These are phyloP conservation scores for Galeruca laticollis DNA, from an alignment of 2,888 invertebrate species.

Conservation along the genomic window DNA sequence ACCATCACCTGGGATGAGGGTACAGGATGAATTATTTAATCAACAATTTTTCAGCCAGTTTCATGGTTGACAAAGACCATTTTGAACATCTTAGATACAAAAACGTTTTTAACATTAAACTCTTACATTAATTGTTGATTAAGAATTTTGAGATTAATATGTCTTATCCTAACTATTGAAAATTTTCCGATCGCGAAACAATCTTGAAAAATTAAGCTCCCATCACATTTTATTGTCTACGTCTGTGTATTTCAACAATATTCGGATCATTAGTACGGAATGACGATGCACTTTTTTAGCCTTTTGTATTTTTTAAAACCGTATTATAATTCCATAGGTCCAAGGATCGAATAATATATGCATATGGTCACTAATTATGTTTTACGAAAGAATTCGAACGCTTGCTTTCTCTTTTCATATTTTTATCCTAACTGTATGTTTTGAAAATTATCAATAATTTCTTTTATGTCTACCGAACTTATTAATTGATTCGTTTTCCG, in stretches of 20 bases:
- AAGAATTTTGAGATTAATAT: no score
- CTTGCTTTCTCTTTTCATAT: conserved; percentile 35
- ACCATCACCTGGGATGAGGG: no score
- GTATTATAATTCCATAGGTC: conserved; percentile 44
- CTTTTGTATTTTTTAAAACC: conserved; percentile 46
- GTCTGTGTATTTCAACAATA: conserved; percentile 39
- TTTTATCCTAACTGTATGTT: conserved; percentile 37
- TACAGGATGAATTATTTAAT: no score
- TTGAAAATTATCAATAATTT: conserved; percentile 33
- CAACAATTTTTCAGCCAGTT: no score
- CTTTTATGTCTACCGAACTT: conserved; percentile 3
- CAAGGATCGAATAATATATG: conserved; percentile 39
- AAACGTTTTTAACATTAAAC: no score
- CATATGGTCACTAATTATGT: conserved; percentile 45
- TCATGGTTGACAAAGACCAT: no score
- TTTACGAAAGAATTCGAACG: conserved; percentile 40
- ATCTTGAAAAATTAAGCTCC: neutral
- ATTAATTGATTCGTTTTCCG: neutral
- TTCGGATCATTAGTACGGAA: conserved; percentile 47
- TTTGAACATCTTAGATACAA: no score
- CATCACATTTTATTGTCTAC: conserved; percentile 14
- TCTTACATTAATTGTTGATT: no score
- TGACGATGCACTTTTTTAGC: conserved; percentile 46
- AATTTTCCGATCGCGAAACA: no score
- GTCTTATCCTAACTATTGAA: no score